phyloP scores from a whole-genome alignment of 2,113 vertebrate genomes.

The Corythornis madagascariensis region DNA sequence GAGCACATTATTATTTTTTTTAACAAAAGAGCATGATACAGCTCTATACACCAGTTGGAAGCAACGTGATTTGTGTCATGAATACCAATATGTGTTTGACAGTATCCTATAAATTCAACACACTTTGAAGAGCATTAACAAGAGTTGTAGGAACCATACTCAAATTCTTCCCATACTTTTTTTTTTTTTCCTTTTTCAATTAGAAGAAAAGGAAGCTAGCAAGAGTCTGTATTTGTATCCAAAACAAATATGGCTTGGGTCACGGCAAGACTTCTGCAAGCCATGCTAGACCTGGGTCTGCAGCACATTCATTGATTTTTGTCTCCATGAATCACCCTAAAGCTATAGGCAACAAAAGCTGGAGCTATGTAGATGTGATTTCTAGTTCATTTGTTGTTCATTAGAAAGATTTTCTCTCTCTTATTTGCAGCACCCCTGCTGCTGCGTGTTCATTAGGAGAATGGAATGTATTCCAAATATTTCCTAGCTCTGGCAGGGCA shows the following conservation, averaged over 20 bases:
- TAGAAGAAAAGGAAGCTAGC: slow-evolving; percentile 45
- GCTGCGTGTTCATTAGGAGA: slow-evolving; percentile 60
- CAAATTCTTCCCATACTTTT: slow-evolving; percentile 3
- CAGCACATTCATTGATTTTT: slow-evolving; percentile 55
- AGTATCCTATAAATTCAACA: slow-evolving; percentile 58
- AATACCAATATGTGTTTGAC: slow-evolving; percentile 56
- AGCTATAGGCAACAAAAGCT: slow-evolving; percentile 67
- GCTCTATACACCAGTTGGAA: slow-evolving; percentile 50
- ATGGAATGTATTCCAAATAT: slow-evolving; percentile 73
- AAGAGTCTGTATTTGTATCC: slow-evolving; percentile 56
- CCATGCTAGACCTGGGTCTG: slow-evolving; percentile 13
- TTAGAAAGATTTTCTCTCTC: slow-evolving; percentile 70
- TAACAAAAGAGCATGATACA: slow-evolving; percentile 46
- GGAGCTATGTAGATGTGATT: slow-evolving; percentile 62
- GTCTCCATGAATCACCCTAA: slow-evolving; percentile 59
- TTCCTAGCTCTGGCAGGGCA: slow-evolving; percentile 58
- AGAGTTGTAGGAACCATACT: slow-evolving; percentile 43
- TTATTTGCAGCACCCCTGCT: slow-evolving; percentile 51
- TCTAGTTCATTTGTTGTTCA: slow-evolving; percentile 72
- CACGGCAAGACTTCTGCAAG: slow-evolving; percentile 8
- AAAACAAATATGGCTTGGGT: slow-evolving; percentile 63
- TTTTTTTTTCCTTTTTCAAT: slow-evolving; percentile 16
- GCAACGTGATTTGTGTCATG: slow-evolving; percentile 45
- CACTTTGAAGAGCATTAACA: slow-evolving; percentile 27
- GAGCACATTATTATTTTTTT: slow-evolving; percentile 11